Evolutionary conservation across 30 jellyfish, hydroid and myxozoan species (phyloP), one percentile per base, ranked within the genome.

Genomic region (Rhopilema esculentum): DNA sequence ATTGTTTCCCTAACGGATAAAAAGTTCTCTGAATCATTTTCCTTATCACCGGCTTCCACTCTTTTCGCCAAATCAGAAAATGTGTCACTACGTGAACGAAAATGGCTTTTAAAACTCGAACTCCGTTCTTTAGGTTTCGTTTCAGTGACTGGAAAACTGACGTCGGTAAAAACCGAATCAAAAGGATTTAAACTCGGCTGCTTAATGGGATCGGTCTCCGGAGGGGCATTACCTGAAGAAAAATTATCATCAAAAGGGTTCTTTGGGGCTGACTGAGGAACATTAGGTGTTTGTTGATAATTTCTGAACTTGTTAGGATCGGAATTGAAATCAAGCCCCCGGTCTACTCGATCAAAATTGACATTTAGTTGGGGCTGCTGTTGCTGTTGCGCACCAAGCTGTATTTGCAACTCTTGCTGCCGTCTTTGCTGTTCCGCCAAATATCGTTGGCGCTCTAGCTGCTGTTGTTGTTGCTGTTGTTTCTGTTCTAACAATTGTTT

Each of bases 71-170:
- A 57, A 27, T 68, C 92, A 8, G 97, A 48, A 69, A 94, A 88
- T 15, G 97, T 94, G 64, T 94, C 99, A 52, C 98, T 90, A 8
- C 96, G 88, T 1, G 99, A 94, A 19, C 99, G 95, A 83, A 66
- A 77, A 66, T 94, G 99, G 25, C 95, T 89, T 32, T 90, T 79
- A 26, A 51, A 64, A 68, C 70, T 77, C 31, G 91, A 27, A 22
- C 16, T 62, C 53, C 85, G 68, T 30, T 75, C 33, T 29, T 50
- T 52, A 8, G 91, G 81, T 1, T 78, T 52, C 28, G 26, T 48
- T 29, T 4, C 84, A 16, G 30, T 27, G 1, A 25, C 67, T 16
- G 23, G 67, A 1, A n/a, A 24, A 1, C 49, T 31, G 29, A 29
- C 92, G 49, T 75, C 69, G 16, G 82, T 27, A 25, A 75, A 84